These are phyloP conservation scores for Asarcornis scutulata DNA, from an alignment of 2,113 vertebrate genomes.

Conservation along the genomic window DNA sequence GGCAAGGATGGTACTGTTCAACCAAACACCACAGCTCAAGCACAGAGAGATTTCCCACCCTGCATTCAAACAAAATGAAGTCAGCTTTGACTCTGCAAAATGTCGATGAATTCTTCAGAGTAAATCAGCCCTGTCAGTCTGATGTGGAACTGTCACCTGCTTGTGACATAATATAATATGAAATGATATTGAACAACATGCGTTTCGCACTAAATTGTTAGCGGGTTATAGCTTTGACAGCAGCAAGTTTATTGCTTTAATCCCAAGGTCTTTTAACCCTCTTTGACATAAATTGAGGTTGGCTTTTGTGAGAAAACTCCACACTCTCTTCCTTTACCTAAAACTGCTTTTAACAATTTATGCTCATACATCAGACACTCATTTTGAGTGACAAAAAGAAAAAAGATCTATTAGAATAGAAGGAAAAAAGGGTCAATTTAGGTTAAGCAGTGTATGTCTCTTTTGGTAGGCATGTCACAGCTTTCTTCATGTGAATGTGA, in stretches of 20 bases:
- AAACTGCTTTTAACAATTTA: slow-evolving; percentile 93
- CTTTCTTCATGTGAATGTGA: slow-evolving; percentile 59
- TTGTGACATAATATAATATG: slow-evolving; percentile 95
- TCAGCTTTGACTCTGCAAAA: slow-evolving; percentile 88
- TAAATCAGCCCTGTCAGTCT: slow-evolving; percentile 94
- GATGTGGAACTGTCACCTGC: slow-evolving; percentile 92
- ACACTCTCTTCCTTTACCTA: slow-evolving; percentile 88
- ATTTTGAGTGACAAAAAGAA: slow-evolving; percentile 87
- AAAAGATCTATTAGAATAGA: slow-evolving; percentile 79
- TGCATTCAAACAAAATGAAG: slow-evolving; percentile 83
- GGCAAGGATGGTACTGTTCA: neutral
- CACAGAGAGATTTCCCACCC: slow-evolving; percentile 81
- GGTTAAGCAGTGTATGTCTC: slow-evolving; percentile 72
- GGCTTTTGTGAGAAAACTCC: slow-evolving; percentile 89
- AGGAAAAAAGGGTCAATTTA: slow-evolving; percentile 78
- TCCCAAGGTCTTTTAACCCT: slow-evolving; percentile 96
- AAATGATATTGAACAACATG: slow-evolving; percentile 98
- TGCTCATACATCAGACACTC: slow-evolving; percentile 83
- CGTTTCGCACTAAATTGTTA: slow-evolving; percentile 99
- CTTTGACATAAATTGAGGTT: slow-evolving; percentile 99
- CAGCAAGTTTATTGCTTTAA: slow-evolving; percentile 98
- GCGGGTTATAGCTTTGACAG: slow-evolving; percentile 96
- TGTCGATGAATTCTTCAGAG: slow-evolving; percentile 91
- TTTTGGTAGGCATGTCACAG: slow-evolving; percentile 52
- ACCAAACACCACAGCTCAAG: slow-evolving; percentile 41